Conservation (phyloP, 2,113 vertebrate genomes). For the Vulpes lagopus region DNA sequence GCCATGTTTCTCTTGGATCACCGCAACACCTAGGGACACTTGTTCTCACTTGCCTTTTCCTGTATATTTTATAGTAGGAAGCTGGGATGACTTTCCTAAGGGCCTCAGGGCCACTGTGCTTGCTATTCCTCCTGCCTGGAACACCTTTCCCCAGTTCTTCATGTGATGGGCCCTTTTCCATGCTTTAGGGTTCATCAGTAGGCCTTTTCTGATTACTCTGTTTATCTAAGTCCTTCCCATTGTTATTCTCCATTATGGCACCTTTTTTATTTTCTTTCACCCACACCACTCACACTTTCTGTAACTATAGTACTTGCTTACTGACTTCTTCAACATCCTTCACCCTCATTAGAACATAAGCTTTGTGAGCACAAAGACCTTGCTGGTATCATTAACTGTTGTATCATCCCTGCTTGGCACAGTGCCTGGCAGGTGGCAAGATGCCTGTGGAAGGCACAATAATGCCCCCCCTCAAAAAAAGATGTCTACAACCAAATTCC, state of each 20-base stretch:
- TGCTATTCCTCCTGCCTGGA: neutral
- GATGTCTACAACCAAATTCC: neutral
- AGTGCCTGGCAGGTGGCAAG: neutral
- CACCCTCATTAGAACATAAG: neutral
- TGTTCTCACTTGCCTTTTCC: neutral
- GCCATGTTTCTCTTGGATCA: neutral
- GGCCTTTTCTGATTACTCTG: neutral
- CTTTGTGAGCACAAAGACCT: neutral
- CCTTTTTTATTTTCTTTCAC: neutral
- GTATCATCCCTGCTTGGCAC: neutral
- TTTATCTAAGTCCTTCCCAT: too few relatives aligned
- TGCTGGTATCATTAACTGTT: neutral
- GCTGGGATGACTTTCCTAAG: neutral
- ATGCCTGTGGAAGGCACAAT: neutral
- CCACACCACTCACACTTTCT: neutral
- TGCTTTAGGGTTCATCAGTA: fast-evolving
- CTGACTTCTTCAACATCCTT: neutral
- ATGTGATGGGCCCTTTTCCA: neutral
- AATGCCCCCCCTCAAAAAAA: neutral
- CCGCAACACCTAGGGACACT: neutral
- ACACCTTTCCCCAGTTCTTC: neutral
- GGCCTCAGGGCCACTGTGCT: neutral
- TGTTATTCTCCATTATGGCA: neutral
- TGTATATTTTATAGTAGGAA: neutral
- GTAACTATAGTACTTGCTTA: neutral